Evolutionary conservation across 2,797 vertebrate genomes (phyloP), one percentile per base, ranked within the genome.

Genomic region (Leptoclinus maculatus): DNA sequence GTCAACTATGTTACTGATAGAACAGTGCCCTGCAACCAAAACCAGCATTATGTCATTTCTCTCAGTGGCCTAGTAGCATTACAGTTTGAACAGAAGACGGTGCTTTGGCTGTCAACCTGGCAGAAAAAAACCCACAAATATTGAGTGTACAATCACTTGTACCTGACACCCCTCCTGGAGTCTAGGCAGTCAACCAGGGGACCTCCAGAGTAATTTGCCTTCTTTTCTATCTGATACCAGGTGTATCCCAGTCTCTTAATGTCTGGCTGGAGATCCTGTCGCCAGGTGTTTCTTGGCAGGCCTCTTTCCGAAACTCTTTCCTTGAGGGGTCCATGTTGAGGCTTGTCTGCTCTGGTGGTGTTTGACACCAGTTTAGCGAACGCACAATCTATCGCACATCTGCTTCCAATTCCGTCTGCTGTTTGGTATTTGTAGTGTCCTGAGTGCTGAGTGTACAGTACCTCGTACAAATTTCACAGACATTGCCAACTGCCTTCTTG

Each of bases 381-480:
- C 21, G 27, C 63, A 21, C 17, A 21, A 65, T 65, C 41, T 17
- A 21, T 47, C 27, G 17, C 36, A 34, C 23, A 27, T 43, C 60
- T 27, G 29, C 27, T 47, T n/a, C 43, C 63, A 47, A 34, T 65
- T 29, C 36, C 1, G 13, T 66, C 41, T 45, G 16, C 39, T 19
- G 17, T 29, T 29, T 16, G 64, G 29, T 36, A 36, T 29, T 51
- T 34, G 45, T 21, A 32, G 25, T 47, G 19, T 16, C 23, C 62
- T 54, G 66, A 85, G 74, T 9, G 27, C 63, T 51, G 66, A 85
- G 74, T 25, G 21, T 41, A 51, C 73, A 66, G 73, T 77, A 70
- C 66, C 39, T 83, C 74, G 36, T 34, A 82, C 47, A 83, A 60
- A 85, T 82, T 81, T 74, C 64, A 57, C 66, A 32, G 51, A 63